These are phyloP conservation scores for Diorhabda sublineata DNA, from an alignment of 1,140 invertebrate genomes.

Conservation along the genomic window DNA sequence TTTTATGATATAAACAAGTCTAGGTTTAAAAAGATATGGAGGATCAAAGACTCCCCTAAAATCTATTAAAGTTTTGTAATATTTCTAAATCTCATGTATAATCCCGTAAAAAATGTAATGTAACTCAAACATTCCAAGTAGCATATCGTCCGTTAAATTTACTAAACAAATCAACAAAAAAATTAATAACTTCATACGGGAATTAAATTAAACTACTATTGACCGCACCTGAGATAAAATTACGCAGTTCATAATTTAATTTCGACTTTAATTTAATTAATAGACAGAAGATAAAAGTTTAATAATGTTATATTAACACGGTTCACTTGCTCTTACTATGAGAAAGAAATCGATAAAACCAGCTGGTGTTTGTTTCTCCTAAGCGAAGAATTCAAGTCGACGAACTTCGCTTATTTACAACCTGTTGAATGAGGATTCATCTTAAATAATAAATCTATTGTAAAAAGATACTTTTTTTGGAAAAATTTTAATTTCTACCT, in stretches of 20 bases:
- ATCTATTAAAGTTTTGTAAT: too few species aligned
- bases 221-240: background rate
- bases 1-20: too few species aligned
- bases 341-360: constrained; percentile 1
- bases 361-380: background rate
- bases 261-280: constrained; percentile 1
- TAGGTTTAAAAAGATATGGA: too few species aligned
- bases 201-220: background rate
- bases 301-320: constrained; percentile 3
- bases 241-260: background rate
- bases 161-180: constrained; percentile 3
- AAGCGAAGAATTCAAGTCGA: background rate
- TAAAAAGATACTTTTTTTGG: background rate
- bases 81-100: too few species aligned
- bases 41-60: too few species aligned
- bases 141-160: background rate
- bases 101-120: too few species aligned
- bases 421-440: background rate
- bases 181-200: background rate
- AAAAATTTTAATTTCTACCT: too few species aligned
- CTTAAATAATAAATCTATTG: background rate
- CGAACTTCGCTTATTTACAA: background rate
- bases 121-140: background rate
- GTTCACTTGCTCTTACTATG: background rate
- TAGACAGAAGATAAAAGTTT: background rate